phyloP scores from a whole-genome alignment of 2,797 vertebrate species.

The Acomys russatus region DNA sequence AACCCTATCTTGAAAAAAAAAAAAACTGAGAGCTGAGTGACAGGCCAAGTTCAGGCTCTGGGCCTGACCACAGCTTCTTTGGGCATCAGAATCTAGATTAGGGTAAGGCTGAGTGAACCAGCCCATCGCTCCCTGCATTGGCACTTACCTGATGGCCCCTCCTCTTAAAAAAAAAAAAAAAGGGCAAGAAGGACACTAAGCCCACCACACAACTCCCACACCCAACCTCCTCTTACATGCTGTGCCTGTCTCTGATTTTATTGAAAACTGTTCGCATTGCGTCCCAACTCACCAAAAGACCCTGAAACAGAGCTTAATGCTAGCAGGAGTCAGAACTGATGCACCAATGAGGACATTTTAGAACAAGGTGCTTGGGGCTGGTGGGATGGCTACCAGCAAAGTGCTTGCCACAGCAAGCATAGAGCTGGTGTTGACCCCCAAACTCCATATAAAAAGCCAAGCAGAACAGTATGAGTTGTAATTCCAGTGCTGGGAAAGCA shows the following conservation, averaged over 20 bases:
- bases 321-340: neutral
- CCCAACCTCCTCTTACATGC: neutral
- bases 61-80: neutral
- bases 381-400: neutral
- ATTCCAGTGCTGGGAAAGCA: neutral
- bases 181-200: neutral
- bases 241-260: neutral
- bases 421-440: neutral
- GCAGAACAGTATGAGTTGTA: neutral
- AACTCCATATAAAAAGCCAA: neutral
- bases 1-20: too few species aligned
- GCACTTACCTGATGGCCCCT: neutral
- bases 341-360: neutral
- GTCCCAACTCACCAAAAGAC: neutral
- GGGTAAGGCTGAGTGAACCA: neutral
- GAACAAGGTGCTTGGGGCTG: neutral
- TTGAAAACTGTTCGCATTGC: neutral
- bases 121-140: neutral
- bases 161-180: neutral
- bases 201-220: neutral
- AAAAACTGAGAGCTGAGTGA: neutral
- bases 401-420: neutral
- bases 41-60: neutral
- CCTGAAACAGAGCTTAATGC: neutral
- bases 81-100: neutral